phyloP scores from a whole-genome alignment of 2,888 invertebrate genomes.

The Cephus rjabovi region DNA sequence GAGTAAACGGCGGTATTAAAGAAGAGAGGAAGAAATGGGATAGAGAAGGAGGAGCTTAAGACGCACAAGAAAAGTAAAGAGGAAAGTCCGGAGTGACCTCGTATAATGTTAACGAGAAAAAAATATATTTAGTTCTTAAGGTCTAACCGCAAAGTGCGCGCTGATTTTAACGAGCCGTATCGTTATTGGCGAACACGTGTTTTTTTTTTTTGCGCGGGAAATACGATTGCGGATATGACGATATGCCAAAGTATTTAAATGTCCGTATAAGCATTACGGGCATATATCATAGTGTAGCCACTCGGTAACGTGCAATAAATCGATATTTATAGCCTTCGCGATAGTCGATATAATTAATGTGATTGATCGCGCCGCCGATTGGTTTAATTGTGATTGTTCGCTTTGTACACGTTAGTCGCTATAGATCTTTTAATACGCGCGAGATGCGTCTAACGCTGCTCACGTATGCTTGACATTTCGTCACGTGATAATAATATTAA shows the following conservation, averaged over 20 bases:
- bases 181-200: neutral
- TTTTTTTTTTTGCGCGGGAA: neutral
- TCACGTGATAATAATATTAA: neutral
- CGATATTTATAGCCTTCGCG: constrained; percentile 26
- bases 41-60: neutral
- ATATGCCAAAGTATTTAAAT: neutral
- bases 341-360: constrained; percentile 24
- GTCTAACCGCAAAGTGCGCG: neutral
- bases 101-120: neutral
- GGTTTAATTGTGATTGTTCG: constrained; percentile 40
- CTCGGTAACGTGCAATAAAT: constrained; percentile 23
- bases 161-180: neutral
- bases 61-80: neutral
- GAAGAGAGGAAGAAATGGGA: neutral
- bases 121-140: neutral
- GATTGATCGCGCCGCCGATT: constrained; percentile 41
- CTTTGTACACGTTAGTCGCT: constrained; percentile 16
- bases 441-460: neutral
- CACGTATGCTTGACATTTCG: neutral
- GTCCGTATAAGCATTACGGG: too few species aligned
- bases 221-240: neutral
- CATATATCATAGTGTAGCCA: neutral
- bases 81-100: neutral
- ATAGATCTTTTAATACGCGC: neutral
- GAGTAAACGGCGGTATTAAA: neutral